Percentiles rank a stretch among this genome's conserved stretches.
Evolutionary conservation across 2,888 invertebrate species (phyloP).

Genomic region (Hofmannophila pseudospretella): DNA sequence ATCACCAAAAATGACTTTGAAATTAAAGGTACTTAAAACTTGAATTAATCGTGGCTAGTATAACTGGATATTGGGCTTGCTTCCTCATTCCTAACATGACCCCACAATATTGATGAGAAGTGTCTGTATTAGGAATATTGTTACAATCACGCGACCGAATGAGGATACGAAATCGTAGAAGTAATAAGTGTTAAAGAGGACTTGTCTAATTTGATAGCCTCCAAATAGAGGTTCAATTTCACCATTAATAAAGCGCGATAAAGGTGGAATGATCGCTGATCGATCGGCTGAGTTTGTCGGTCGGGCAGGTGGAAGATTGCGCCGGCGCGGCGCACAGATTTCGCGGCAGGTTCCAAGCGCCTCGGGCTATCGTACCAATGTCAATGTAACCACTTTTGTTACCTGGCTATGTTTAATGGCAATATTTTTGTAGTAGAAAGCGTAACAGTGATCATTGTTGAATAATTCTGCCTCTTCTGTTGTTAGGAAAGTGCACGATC

Average conservation of each 20-base stretch:
- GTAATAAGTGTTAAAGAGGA: constrained; percentile 7
- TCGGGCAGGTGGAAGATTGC: constrained; percentile 28
- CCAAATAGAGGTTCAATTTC: constrained; percentile 31
- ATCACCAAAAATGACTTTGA: constrained; percentile 8
- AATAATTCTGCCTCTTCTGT: too few relatives aligned
- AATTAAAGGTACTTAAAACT: too few relatives aligned
- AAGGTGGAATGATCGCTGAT: constrained; percentile 25
- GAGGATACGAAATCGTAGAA: too few relatives aligned
- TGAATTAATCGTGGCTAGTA: too few relatives aligned
- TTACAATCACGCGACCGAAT: too few relatives aligned
- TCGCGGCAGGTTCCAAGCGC: constrained; percentile 28
- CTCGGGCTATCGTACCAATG: constrained; percentile 37
- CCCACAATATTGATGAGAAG: too few relatives aligned
- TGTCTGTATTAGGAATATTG: too few relatives aligned
- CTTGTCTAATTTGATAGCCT: constrained; percentile 15
- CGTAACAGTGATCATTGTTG: too few relatives aligned
- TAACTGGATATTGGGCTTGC: too few relatives aligned
- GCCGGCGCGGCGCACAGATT: constrained; percentile 15
- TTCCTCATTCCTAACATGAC: too few relatives aligned
- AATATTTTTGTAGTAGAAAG: neutral
- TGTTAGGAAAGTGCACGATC: too few relatives aligned
- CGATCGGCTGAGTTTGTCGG: constrained; percentile 25
- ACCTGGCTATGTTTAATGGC: neutral
- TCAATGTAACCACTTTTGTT: constrained; percentile 22
- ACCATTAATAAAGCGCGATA: constrained; percentile 27